Base-by-base conservation (phyloP, 2,888 invertebrate genomes). In the Glyphotaelius pellucidus region DNA sequence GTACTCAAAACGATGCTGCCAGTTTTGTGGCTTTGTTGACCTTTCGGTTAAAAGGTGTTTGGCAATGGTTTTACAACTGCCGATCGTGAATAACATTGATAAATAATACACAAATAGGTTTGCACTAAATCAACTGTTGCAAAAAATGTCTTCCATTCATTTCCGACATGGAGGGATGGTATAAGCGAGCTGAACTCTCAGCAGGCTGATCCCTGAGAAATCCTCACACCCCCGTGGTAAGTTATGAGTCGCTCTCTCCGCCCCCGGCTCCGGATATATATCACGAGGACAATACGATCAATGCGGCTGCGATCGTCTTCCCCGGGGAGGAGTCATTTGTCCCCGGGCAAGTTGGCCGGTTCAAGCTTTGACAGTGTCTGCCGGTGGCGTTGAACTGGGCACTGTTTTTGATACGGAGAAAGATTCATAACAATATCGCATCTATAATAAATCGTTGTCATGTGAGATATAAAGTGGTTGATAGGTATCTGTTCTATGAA, bases 201-300 rank as follows among this genome's bases (percentile, higher is more conserved):
- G 42, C 42, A 42, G 42, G 12, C 42, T 42, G 38, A 38, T 38
- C 15, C 5, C 67, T 19, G 25, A n/a, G 25, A 67, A 9, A n/a
- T 67, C 67, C 67, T 67, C 67, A 67, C 67, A 25, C 67, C 67
- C 35, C 19, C 35, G 19, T 9, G 35, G 19, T 83, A 83, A 83
- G 83, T 83, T 83, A 83, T 32, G 83, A 83, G 31, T 35, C 32
- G 32, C 35, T 15, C 19, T n/a, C 83, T 11, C 67, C 67, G 25
- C n/a, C 67, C 25, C 81, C 12, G 31, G 80, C 32, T 14, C 81
- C 15, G 32, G 14, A 81, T 31, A 81, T 31, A 81, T 31, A 81
- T 81, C 81, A 15, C 31, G 15, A 32, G 32, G 32, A 81, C 81
- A 81, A 81, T 81, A 81, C 81, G 81, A 32, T 81, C 81, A 81